Percentiles rank a stretch among this genome's conserved stretches.
Conservation (phyloP, 2,113 vertebrate genomes). For the Maccullochella peelii region DNA sequence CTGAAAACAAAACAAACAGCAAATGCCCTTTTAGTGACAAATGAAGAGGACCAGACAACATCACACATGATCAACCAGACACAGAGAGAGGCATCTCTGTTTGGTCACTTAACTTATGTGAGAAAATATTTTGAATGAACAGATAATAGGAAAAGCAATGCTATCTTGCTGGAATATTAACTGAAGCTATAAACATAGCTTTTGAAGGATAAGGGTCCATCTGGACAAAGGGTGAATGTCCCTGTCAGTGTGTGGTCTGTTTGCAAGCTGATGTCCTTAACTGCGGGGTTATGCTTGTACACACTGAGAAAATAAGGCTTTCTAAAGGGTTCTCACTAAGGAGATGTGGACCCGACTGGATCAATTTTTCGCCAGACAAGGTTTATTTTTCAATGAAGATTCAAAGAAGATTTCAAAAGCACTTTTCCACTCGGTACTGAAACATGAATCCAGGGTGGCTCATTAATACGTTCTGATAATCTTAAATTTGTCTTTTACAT, state of each 20-base stretch:
- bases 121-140: slow-evolving; percentile 55
- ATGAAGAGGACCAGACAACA: slow-evolving; percentile 30
- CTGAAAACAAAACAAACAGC: neutral
- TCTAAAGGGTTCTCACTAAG: slow-evolving; percentile 22
- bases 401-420: neutral
- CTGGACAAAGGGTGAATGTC: slow-evolving; percentile 74
- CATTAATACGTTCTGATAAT: neutral
- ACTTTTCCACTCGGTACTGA: neutral
- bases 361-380: neutral
- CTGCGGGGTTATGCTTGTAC: slow-evolving; percentile 51
- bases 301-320: slow-evolving; percentile 42
- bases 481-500: slow-evolving; percentile 2
- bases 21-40: slow-evolving; percentile 14
- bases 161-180: slow-evolving; percentile 63
- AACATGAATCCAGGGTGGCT: neutral
- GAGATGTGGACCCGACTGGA: neutral
- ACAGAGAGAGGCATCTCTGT: neutral
- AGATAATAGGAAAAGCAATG: slow-evolving; percentile 46
- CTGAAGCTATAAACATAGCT: slow-evolving; percentile 65
- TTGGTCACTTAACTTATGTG: slow-evolving; percentile 29
- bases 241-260: slow-evolving; percentile 72
- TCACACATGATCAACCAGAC: slow-evolving; percentile 1
- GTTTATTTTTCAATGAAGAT: neutral
- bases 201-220: slow-evolving; percentile 62
- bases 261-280: slow-evolving; percentile 69